Evolutionary conservation across 2,113 vertebrate species (phyloP).

Genomic region (Astur gentilis): DNA sequence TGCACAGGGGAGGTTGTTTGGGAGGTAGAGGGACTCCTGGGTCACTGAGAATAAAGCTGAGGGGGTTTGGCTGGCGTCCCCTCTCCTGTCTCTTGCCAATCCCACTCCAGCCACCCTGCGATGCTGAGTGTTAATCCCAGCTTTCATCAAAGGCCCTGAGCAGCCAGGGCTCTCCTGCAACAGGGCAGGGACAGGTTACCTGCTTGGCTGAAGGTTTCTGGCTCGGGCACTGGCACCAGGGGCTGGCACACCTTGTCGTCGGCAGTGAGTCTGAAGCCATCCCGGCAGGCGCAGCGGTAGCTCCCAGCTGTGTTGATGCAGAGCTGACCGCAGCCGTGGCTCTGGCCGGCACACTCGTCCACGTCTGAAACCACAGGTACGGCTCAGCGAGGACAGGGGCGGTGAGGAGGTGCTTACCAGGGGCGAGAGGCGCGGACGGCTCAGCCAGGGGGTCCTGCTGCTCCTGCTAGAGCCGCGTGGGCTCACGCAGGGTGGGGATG

Average conservation of each 20-base stretch:
- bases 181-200: slow-evolving; percentile 9
- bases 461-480: accelerated
- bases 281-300: slow-evolving; percentile 77
- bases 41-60: neutral
- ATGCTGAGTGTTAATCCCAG: neutral
- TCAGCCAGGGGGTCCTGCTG: neutral
- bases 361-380: slow-evolving; percentile 72
- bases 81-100: neutral
- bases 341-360: slow-evolving; percentile 78
- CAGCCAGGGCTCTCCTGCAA: neutral
- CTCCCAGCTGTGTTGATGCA: slow-evolving; percentile 84
- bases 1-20: neutral
- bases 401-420: neutral
- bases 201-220: neutral
- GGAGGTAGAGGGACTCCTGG: neutral
- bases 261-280: slow-evolving; percentile 70
- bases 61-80: neutral
- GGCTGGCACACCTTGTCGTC: slow-evolving; percentile 69
- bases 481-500: neutral
- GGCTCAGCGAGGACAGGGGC: neutral
- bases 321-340: slow-evolving; percentile 72
- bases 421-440: accelerated
- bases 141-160: neutral
- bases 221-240: neutral
- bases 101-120: neutral